These are phyloP conservation scores for Aleiodes testaceus DNA, from an alignment of 2,888 invertebrate genomes.

Conservation along the genomic window DNA sequence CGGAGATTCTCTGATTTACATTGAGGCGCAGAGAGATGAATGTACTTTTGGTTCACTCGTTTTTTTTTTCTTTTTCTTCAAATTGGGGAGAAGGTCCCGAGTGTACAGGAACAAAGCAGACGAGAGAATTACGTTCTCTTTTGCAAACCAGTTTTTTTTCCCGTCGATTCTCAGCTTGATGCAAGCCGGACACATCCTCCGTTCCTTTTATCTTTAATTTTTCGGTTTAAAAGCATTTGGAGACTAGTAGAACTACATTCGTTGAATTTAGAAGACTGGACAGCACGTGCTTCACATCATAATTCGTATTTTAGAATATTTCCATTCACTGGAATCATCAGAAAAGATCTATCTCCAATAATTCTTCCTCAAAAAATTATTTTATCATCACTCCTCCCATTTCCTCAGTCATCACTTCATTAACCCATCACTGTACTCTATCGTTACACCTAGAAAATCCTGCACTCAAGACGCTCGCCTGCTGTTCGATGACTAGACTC, in stretches of 20 bases:
- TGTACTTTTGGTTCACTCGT: not conserved
- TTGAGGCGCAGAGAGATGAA: not conserved
- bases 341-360: too few relatives aligned
- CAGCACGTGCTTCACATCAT: not conserved
- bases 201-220: not conserved
- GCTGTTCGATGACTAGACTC: constrained; percentile 46
- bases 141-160: constrained; percentile 15
- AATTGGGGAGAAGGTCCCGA: not conserved
- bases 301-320: not conserved
- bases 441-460: constrained; percentile 5
- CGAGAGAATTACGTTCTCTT: constrained; percentile 1
- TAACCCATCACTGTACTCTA: constrained; percentile 6
- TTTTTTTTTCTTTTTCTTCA: too few relatives aligned
- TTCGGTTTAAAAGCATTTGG: not conserved
- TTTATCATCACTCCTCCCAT: constrained; percentile 6
- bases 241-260: too few relatives aligned
- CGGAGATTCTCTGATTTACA: not conserved
- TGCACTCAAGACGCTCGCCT: constrained; percentile 31
- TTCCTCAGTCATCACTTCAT: constrained; percentile 2
- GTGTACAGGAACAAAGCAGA: not conserved
- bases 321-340: too few relatives aligned
- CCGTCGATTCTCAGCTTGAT: too few relatives aligned
- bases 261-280: not conserved
- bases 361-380: constrained; percentile 6
- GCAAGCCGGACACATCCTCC: not conserved